Percentiles rank a stretch among this genome's conserved stretches.
Evolutionary conservation across 2,113 vertebrate species (phyloP).

Genomic region (Sminthopsis crassicaudata): DNA sequence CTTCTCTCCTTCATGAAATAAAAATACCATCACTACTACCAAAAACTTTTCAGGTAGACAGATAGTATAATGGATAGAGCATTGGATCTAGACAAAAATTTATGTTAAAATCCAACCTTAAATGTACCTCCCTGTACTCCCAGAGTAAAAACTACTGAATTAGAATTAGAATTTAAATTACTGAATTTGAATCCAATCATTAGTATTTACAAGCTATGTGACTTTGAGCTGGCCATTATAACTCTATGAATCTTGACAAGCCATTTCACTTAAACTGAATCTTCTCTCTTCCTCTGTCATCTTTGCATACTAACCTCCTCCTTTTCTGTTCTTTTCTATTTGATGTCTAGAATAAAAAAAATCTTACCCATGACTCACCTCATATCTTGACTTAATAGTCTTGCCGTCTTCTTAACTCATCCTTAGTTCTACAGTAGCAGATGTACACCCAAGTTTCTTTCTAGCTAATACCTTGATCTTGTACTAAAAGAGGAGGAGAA

Average conservation of each 20-base stretch:
- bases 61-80: background rate
- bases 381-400: background rate
- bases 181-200: background rate
- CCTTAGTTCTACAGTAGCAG: background rate
- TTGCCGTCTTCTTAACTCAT: background rate
- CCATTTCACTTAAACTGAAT: background rate
- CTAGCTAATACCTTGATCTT: background rate
- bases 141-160: background rate
- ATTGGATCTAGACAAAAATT: background rate
- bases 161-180: background rate
- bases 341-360: background rate
- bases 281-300: background rate
- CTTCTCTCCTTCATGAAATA: background rate
- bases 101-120: background rate
- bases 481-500: background rate
- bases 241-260: background rate
- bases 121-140: background rate
- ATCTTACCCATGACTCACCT: background rate
- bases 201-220: background rate
- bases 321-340: background rate
- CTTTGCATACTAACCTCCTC: background rate
- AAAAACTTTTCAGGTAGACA: background rate
- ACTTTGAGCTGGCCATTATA: background rate
- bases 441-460: background rate
- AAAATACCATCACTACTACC: background rate